Conservation (phyloP, 2,113 vertebrate species). For the Tympanuchus pallidicinctus region DNA sequence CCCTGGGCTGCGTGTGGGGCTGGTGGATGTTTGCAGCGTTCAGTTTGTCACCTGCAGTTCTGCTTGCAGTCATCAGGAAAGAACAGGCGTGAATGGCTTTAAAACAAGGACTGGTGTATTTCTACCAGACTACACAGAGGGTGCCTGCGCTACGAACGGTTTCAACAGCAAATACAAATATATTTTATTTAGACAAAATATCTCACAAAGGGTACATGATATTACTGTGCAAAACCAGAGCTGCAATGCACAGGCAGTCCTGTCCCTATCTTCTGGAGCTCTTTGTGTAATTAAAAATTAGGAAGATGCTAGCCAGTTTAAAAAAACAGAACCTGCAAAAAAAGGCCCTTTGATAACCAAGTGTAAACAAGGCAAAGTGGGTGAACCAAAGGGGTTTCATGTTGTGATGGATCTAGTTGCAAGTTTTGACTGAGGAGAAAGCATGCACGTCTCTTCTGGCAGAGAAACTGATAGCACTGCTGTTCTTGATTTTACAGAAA, state of each 20-base stretch:
- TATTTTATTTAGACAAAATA: conserved; percentile 71
- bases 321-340: conserved; percentile 52
- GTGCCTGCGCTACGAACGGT: conserved; percentile 21
- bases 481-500: background rate
- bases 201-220: conserved; percentile 41
- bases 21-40: too few species aligned
- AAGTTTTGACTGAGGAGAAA: background rate
- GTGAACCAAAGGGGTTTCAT: conserved; percentile 24
- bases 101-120: conserved; percentile 70
- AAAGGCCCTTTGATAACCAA: conserved; percentile 31
- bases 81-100: conserved; percentile 50
- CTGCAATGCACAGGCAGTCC: background rate
- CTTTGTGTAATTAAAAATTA: conserved; percentile 29
- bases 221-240: conserved; percentile 37
- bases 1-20: accelerated
- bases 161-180: conserved; percentile 75
- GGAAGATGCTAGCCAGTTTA: conserved; percentile 55
- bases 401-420: background rate
- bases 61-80: background rate
- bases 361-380: conserved; percentile 62
- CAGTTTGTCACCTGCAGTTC: too few species aligned
- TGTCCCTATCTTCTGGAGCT: background rate
- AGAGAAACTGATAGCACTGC: background rate
- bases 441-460: background rate
- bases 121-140: conserved; percentile 60